Evolutionary conservation across 2,888 invertebrate species (phyloP).

Genomic region (Macrosiphum euphorbiae): DNA sequence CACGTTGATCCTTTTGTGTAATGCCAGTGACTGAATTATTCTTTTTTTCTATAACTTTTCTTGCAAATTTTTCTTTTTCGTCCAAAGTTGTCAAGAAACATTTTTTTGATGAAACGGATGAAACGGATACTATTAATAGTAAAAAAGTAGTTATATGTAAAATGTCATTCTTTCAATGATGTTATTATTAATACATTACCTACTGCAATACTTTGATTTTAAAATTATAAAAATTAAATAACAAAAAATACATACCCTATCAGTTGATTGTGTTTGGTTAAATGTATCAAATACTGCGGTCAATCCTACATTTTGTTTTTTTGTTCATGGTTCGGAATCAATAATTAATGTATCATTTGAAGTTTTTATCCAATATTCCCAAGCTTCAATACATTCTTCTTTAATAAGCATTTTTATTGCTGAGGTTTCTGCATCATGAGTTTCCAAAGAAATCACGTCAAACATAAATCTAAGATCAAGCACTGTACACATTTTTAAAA

Average conservation of each 20-base stretch:
- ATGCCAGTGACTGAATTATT: background rate
- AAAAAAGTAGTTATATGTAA: too few relatives aligned
- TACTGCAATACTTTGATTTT: background rate
- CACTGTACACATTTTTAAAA: slow-evolving; percentile 4
- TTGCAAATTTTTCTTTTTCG: too few relatives aligned
- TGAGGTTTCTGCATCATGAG: background rate
- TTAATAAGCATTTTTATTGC: slow-evolving; percentile 1
- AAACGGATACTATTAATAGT: too few relatives aligned
- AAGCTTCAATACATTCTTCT: background rate
- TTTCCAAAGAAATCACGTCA: slow-evolving; percentile 4
- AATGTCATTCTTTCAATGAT: too few relatives aligned
- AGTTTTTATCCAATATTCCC: slow-evolving; percentile 11
- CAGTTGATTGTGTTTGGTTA: slow-evolving; percentile 12
- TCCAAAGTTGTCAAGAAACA: too few relatives aligned
- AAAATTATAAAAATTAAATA: background rate
- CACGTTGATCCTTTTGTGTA: background rate
- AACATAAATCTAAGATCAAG: slow-evolving; percentile 12
- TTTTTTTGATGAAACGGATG: too few relatives aligned
- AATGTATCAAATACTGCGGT: slow-evolving; percentile 4
- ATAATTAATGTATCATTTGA: slow-evolving; percentile 5
- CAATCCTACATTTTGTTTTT: background rate
- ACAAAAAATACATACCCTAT: slow-evolving; percentile 1
- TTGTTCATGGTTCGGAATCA: background rate
- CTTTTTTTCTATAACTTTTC: too few relatives aligned
- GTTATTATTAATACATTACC: background rate